These are phyloP conservation scores for Argentina silus DNA, from an alignment of 2,797 vertebrate genomes.

Conservation along the genomic window DNA sequence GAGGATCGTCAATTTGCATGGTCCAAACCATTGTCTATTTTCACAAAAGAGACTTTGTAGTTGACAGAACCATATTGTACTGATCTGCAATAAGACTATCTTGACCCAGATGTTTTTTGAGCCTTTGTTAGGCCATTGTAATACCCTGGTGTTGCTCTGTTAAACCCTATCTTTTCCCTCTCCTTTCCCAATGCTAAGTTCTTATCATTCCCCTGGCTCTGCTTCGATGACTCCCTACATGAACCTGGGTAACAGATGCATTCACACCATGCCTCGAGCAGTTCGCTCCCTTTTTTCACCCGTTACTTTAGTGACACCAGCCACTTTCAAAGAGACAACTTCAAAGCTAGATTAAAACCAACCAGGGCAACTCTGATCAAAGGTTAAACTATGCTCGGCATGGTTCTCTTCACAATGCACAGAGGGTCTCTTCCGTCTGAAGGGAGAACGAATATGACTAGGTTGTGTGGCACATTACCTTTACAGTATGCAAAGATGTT, in stretches of 20 bases:
- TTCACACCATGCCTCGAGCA: background rate
- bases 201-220: background rate
- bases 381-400: conserved; percentile 68
- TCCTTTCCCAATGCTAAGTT: background rate
- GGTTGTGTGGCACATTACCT: background rate
- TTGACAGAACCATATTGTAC: conserved; percentile 39
- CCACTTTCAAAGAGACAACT: conserved; percentile 38
- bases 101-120: background rate
- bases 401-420: conserved; percentile 62
- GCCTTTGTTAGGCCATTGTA: background rate
- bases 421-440: conserved; percentile 49
- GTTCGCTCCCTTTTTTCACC: conserved; percentile 2
- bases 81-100: background rate
- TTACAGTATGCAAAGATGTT: conserved; percentile 27
- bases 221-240: background rate
- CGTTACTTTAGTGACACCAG: conserved; percentile 7
- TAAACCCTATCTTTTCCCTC: background rate
- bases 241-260: background rate
- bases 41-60: conserved; percentile 57
- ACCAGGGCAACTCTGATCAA: conserved; percentile 70
- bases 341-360: conserved; percentile 73
- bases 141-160: background rate
- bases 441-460: conserved; percentile 32
- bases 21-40: conserved; percentile 60
- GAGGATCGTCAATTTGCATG: conserved; percentile 68